Base-by-base conservation (phyloP, 1,140 invertebrate species). In the Hypothenemus hampei region DNA sequence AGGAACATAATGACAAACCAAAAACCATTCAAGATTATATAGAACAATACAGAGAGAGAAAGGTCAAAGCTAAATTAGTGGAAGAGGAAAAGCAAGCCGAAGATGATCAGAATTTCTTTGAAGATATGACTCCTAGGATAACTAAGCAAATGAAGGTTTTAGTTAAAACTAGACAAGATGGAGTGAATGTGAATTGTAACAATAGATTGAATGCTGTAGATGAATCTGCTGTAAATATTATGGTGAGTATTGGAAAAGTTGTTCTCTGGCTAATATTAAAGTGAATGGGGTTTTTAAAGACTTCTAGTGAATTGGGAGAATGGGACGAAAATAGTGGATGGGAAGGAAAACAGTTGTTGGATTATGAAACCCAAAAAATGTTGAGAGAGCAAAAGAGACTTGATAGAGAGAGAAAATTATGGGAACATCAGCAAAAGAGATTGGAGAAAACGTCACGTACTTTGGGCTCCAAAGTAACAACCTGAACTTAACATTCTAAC, bases 101-200 rank as follows among this genome's bases (percentile, higher is more conserved):
- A 5, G 72, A 77, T 31, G 70, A 74, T 18, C 63, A 68, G 3
- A 72, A 78, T 59, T 77, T 77, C 29, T 79, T 79, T 61, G 68
- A 78, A 71, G 71, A 79, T 56, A 80, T 80, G 77, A 69, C 74
- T 20, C 78, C 77, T 53, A 69, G 68, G 60, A 79, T 79, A 22
- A 78, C 74, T 3, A 72, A 58, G 43, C 77, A 77, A 57, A 71
- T 65, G 8, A 79, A 78, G 67, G 46, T 79, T 55, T 41, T 77
- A 33, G 62, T 78, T 21, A 71, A 61, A 44, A 63, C 69, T 36
- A 72, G 73, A 39, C 59, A 55, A 26, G 40, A 57, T 22, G 60
- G 47, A 10, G 40, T 8, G 16, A 67, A 66, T 48, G 16, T 61
- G 3, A 67, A 64, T 36, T 11, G 7, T 15, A 36, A 33, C 13